Conservation (phyloP, 2,888 invertebrate genomes). For the Plebejus anna region DNA sequence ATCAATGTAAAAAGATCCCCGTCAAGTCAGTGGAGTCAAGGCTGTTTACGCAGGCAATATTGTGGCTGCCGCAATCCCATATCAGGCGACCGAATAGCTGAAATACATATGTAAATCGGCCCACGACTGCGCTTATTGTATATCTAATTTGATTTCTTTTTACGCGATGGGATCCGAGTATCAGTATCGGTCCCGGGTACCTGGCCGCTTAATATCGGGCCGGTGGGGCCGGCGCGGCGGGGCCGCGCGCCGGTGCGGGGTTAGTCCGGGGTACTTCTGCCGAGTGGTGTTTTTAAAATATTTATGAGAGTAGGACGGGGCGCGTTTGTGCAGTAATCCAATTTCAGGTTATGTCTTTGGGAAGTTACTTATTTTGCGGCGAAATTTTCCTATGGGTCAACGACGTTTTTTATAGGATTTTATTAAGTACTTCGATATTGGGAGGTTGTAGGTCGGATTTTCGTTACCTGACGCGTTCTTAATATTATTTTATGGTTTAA, state of each 20-base stretch:
- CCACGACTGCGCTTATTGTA: conserved; percentile 75
- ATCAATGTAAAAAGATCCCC: conserved; percentile 40
- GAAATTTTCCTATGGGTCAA: conserved; percentile 59
- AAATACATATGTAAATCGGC: conserved; percentile 77
- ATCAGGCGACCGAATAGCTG: conserved; percentile 73
- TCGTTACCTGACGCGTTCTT: not conserved
- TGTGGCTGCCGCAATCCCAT: conserved; percentile 72
- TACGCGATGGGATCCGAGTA: conserved; percentile 72
- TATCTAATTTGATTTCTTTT: conserved; percentile 78
- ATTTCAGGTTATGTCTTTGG: conserved; percentile 78
- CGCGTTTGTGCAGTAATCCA: conserved; percentile 70
- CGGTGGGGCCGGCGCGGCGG: conserved; percentile 51
- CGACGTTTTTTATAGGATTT: conserved; percentile 66
- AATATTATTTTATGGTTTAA: not conserved
- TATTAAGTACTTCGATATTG: conserved; percentile 52
- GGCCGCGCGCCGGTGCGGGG: conserved; percentile 60
- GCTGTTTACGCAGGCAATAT: conserved; percentile 66
- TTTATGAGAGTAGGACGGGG: conserved; percentile 69
- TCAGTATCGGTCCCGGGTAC: conserved; percentile 52
- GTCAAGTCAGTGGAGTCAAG: conserved; percentile 47
- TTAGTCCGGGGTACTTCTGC: conserved; percentile 66
- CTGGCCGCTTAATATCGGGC: conserved; percentile 66
- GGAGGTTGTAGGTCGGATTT: conserved; percentile 10
- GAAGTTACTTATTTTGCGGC: conserved; percentile 69
- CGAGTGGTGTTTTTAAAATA: conserved; percentile 72